Conservation (phyloP, 2,797 vertebrate species). For the Brachymystax lenok region DNA sequence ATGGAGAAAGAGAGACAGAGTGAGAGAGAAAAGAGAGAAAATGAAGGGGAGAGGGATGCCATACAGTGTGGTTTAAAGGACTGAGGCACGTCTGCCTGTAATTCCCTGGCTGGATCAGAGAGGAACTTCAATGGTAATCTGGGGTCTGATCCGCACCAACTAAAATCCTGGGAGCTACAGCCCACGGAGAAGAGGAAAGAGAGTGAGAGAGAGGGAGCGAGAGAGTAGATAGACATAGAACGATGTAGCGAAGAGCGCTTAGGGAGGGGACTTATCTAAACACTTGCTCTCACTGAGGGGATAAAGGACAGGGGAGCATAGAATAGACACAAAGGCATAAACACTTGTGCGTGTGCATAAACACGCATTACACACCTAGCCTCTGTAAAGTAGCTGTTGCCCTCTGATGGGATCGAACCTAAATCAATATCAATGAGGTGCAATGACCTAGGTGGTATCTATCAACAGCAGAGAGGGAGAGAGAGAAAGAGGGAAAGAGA, state of each 20-base stretch:
- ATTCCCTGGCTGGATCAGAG: slow-evolving; percentile 7
- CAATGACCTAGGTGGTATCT: too few relatives aligned
- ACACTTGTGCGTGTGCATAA: background rate
- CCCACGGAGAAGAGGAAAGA: background rate
- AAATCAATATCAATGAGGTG: too few relatives aligned
- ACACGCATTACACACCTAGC: too few relatives aligned
- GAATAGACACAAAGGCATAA: background rate
- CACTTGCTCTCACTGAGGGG: background rate
- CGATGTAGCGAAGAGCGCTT: background rate
- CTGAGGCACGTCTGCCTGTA: background rate
- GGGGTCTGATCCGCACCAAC: background rate
- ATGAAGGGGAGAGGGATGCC: background rate
- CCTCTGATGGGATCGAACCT: too few relatives aligned
- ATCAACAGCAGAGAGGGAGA: background rate
- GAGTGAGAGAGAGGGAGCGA: background rate
- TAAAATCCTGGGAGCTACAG: background rate
- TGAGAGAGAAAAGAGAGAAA: background rate
- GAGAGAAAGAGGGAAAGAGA: background rate
- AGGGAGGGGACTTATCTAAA: background rate
- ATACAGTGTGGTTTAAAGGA: background rate
- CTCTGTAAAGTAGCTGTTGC: too few relatives aligned
- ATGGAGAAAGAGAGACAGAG: background rate
- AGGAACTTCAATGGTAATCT: background rate
- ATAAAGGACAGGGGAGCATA: background rate
- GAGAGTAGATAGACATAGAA: background rate